phyloP scores from a whole-genome alignment of 2,888 invertebrate species.

The Ditylenchus weischeri region DNA sequence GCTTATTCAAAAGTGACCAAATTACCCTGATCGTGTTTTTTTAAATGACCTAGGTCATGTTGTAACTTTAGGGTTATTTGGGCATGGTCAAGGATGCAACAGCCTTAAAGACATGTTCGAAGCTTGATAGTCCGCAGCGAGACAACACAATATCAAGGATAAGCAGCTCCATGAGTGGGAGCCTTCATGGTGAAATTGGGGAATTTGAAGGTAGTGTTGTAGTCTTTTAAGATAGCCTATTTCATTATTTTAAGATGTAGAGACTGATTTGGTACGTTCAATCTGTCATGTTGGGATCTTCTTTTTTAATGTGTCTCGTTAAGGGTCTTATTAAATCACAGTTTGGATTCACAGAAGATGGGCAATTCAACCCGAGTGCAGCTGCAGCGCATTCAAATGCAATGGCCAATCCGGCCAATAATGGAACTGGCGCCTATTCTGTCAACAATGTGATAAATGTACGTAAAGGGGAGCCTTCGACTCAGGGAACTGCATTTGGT shows the following conservation, averaged over 20 bases:
- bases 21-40: not conserved
- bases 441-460: not conserved
- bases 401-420: too few relatives aligned
- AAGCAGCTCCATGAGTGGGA: conserved; percentile 8
- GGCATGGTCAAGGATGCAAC: conserved; percentile 10
- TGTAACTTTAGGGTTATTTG: conserved; percentile 2
- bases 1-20: conserved; percentile 8
- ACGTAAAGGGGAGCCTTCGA: conserved; percentile 11
- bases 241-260: conserved; percentile 13
- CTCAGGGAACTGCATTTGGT: too few relatives aligned
- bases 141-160: not conserved
- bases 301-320: too few relatives aligned
- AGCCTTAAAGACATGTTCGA: not conserved
- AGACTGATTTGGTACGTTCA: conserved; percentile 7
- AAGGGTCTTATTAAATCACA: conserved; percentile 24
- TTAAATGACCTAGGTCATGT: not conserved
- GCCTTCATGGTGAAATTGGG: not conserved
- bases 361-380: not conserved
- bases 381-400: not conserved
- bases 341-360: conserved; percentile 20
- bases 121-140: not conserved
- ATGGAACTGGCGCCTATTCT: not conserved
- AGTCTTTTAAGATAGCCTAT: not conserved
- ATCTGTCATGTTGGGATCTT: too few relatives aligned
- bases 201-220: not conserved